Conservation (phyloP, 1,140 invertebrate species). For the Pseudomyrmex flavicornis region DNA sequence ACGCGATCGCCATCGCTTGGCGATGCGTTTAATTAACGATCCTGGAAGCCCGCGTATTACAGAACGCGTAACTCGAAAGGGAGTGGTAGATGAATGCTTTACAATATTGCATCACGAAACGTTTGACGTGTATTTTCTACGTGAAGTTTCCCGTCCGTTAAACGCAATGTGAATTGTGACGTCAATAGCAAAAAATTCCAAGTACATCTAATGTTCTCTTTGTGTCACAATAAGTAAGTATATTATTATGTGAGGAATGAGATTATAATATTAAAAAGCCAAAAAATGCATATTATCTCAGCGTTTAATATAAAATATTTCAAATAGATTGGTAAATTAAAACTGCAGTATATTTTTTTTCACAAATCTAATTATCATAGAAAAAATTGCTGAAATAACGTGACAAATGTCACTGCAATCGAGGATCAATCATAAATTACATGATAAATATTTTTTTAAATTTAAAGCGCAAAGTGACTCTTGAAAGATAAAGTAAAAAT, state of each 20-base stretch:
- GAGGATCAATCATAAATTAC: background rate
- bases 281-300: too few species aligned
- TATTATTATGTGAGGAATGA: background rate
- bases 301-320: too few species aligned
- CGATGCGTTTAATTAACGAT: conserved; percentile 54
- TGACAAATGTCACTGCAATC: background rate
- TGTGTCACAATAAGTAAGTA: background rate
- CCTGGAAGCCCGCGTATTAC: conserved; percentile 13
- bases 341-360: background rate
- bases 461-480: background rate
- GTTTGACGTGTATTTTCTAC: background rate
- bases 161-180: conserved; percentile 13
- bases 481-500: conserved; percentile 27
- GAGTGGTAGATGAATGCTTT: conserved; percentile 26
- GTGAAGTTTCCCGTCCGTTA: conserved; percentile 34
- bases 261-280: background rate
- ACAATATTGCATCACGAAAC: conserved; percentile 21
- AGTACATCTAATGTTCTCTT: background rate
- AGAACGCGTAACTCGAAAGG: conserved; percentile 21
- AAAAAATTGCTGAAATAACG: background rate
- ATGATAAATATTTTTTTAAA: conserved; percentile 22
- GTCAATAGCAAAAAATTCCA: conserved; percentile 12
- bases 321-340: background rate
- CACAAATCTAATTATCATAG: conserved; percentile 21
- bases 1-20: conserved; percentile 9